Conservation (phyloP, 2,888 invertebrate genomes). For the Mimachlamys varia region DNA sequence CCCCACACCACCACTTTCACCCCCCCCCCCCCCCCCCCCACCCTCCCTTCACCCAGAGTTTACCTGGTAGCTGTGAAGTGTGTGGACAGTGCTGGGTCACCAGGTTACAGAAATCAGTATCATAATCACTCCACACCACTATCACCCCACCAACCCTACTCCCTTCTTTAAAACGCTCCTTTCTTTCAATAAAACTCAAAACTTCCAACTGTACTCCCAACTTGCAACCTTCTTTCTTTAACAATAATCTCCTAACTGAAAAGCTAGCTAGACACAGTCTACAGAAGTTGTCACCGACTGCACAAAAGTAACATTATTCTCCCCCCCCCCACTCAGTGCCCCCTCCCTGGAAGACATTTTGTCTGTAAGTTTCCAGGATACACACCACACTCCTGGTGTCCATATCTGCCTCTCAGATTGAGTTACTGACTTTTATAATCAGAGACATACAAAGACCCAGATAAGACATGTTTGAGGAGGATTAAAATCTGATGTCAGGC, state of each 20-base stretch:
- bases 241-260: no score
- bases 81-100: not conserved
- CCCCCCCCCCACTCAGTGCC: not conserved
- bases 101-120: no score
- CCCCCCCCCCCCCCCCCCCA: no score
- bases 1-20: no score
- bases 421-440: not conserved
- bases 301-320: not conserved
- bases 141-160: no score
- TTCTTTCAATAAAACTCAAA: not conserved
- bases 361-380: not conserved
- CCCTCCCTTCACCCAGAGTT: not conserved
- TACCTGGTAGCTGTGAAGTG: not conserved
- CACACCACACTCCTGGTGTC: not conserved
- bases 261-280: no score
- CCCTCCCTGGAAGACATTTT: not conserved
- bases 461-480: slow-evolving; percentile 6
- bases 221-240: no score
- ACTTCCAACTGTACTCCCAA: not conserved
- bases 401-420: not conserved
- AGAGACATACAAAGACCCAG: not conserved
- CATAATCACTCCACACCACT: no score
- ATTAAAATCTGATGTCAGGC: not conserved
- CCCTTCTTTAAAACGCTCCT: no score
- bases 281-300: not conserved